phyloP scores from a whole-genome alignment of 1,140 invertebrate genomes.

The Apis laboriosa region DNA sequence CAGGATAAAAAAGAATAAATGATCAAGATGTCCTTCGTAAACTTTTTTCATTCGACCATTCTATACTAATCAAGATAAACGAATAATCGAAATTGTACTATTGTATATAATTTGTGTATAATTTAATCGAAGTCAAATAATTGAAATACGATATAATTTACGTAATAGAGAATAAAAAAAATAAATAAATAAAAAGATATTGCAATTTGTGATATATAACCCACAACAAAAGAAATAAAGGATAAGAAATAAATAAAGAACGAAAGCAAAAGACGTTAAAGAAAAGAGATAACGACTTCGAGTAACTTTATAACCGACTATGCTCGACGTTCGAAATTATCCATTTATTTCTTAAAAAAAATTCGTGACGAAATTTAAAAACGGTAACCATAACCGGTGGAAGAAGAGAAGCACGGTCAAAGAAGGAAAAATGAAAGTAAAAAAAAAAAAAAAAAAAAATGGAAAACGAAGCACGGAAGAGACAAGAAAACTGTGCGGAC shows the following conservation, averaged over 20 bases:
- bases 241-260: neutral
- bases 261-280: neutral
- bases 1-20: neutral
- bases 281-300: neutral
- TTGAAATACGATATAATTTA: neutral
- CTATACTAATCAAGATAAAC: neutral
- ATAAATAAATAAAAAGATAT: neutral
- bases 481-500: conserved; percentile 56
- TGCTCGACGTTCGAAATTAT: neutral
- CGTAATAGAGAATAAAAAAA: neutral
- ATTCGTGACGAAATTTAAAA: neutral
- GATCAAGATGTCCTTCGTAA: neutral
- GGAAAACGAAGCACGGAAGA: conserved; percentile 17
- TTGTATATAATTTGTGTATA: neutral
- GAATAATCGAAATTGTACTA: conserved; percentile 6
- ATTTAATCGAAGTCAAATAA: neutral
- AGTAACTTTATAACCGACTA: neutral
- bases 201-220: neutral
- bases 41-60: neutral
- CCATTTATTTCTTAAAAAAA: neutral
- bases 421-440: neutral
- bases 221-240: neutral
- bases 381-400: no score
- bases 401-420: no score
- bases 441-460: neutral